Conservation (phyloP, 2,888 invertebrate species). For the Aphidius colemani region DNA sequence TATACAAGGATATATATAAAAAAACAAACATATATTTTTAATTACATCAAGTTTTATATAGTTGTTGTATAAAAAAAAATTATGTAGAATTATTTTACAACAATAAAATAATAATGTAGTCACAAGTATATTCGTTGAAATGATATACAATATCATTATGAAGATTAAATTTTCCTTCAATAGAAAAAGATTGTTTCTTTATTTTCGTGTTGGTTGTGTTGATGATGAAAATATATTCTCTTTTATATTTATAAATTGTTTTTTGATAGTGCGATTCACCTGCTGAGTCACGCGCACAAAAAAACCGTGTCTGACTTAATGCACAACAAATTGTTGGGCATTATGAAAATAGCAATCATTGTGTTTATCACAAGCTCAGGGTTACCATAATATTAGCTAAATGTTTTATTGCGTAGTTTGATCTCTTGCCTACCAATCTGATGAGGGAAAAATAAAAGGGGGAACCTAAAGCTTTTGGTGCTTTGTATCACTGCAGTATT, state of each 20-base stretch:
- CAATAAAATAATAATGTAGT: too few species aligned
- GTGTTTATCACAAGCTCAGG: constrained; percentile 19
- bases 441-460: neutral
- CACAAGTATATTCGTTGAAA: too few species aligned
- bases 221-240: neutral
- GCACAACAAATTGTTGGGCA: constrained; percentile 25
- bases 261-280: neutral
- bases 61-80: too few species aligned
- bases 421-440: too few species aligned
- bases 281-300: constrained; percentile 22
- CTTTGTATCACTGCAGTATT: constrained; percentile 34
- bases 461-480: constrained; percentile 13
- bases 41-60: too few species aligned
- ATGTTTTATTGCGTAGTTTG: constrained; percentile 6
- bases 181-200: too few species aligned
- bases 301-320: constrained; percentile 24
- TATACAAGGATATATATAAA: constrained; percentile 4
- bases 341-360: constrained; percentile 28
- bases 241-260: constrained; percentile 4
- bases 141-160: too few species aligned
- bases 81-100: too few species aligned
- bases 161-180: too few species aligned
- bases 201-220: too few species aligned
- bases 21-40: too few species aligned
- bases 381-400: constrained; percentile 14